Percentiles rank a stretch among this genome's conserved stretches.
These are phyloP conservation scores for Synergus umbraculus DNA, from an alignment of 2,888 invertebrate species.

Conservation along the genomic window DNA sequence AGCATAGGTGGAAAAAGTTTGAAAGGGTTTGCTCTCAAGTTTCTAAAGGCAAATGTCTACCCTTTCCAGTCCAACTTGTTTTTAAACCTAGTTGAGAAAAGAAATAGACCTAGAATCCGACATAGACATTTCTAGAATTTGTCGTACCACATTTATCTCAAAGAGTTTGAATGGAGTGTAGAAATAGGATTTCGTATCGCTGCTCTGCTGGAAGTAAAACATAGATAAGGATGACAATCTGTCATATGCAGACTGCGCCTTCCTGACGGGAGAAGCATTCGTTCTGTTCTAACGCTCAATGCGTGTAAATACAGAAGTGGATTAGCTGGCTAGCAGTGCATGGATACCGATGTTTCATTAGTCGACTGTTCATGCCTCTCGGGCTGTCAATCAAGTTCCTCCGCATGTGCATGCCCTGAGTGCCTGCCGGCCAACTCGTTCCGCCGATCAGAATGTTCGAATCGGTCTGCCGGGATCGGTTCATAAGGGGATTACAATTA, in stretches of 20 bases:
- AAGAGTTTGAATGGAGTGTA: neutral
- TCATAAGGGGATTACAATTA: conserved; percentile 70
- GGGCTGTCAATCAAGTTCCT: conserved; percentile 73
- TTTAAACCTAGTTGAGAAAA: neutral
- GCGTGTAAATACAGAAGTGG: conserved; percentile 63
- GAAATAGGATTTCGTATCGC: conserved; percentile 7
- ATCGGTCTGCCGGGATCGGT: conserved; percentile 57
- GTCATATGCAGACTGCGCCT: conserved; percentile 49
- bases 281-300: conserved; percentile 3
- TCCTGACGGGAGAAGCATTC: neutral
- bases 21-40: conserved; percentile 45
- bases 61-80: too few species aligned
- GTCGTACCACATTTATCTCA: neutral
- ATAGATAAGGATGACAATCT: conserved; percentile 50
- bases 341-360: conserved; percentile 76
- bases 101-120: too few species aligned
- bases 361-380: conserved; percentile 71
- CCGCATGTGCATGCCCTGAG: conserved; percentile 64
- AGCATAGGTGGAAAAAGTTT: conserved; percentile 28
- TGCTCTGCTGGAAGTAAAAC: neutral
- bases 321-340: conserved; percentile 69
- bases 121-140: neutral
- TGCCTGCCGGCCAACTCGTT: conserved; percentile 52
- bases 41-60: neutral
- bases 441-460: conserved; percentile 58